Base-by-base conservation (phyloP, 2,888 invertebrate genomes). In the Tinea semifulvella region DNA sequence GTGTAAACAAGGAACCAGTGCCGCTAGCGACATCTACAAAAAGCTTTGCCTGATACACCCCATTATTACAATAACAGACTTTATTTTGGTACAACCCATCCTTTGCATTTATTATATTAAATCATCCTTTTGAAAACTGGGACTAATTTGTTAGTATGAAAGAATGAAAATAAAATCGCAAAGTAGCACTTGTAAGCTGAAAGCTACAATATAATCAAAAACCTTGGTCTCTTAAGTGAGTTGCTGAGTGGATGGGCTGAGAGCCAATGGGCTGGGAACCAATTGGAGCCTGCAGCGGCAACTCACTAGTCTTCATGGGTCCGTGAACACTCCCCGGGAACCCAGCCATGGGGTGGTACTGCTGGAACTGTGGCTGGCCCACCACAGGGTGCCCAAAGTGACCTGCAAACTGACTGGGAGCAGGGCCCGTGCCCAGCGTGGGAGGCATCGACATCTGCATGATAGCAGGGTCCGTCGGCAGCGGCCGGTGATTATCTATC, bases 391-490 rank as follows among this genome's bases (percentile, higher is more conserved):
- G 90, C 48, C 81, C 84, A 71, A 88, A 90, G 61, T 87, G 87
- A 27, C 76, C 80, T 7, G 74, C 63, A 52, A 85, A 85, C 63
- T 88, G 89, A 49, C 77, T 76, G 0, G 80, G 85, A 60, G 85
- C 88, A 56, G 84, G 81, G 49, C 72, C 80, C 5, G 84, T 83
- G 16, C 85, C 85, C 61, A 89, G 80, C 42, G 88, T 85, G 35
- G 91, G 89, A 28, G 89, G 89, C 60, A 91, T 87, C 50, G 91
- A 92, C 76, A 91, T 88, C 84, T 91, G 88, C 82, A 99, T 96
- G 75, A 99, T 99, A 49, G 99, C 99, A 48, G 99, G 99, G 84
- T 99, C 99, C 80, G 96, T 96, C 51, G 94, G 93, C 63, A 94
- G 83, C 44, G 91, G 88, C 52, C 89, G 87, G 44, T 89, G 90